phyloP scores from a whole-genome alignment of 2,113 vertebrate genomes.

The Gila orcuttii region DNA sequence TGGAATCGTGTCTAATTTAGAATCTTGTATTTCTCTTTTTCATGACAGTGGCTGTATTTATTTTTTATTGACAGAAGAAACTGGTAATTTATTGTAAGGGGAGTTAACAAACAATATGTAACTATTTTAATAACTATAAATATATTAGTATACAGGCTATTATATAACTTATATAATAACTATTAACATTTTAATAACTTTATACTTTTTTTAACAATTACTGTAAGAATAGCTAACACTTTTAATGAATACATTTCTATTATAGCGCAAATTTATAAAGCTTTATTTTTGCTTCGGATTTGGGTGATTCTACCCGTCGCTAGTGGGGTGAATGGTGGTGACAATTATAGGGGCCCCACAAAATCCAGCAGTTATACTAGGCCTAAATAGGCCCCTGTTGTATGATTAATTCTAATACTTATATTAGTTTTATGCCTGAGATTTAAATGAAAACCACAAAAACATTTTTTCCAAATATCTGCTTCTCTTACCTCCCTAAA shows the following conservation, averaged over 20 bases:
- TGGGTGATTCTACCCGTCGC: background rate
- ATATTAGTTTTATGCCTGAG: too few species aligned
- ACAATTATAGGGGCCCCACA: too few species aligned
- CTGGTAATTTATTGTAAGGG: background rate
- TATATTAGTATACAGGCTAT: too few species aligned
- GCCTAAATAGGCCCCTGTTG: too few species aligned
- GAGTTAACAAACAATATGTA: background rate
- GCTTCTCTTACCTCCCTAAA: too few species aligned
- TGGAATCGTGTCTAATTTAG: background rate
- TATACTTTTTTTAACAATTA: background rate
- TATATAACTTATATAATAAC: background rate
- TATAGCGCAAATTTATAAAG: background rate
- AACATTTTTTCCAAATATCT: too few species aligned
- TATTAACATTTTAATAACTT: too few species aligned
- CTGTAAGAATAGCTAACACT: background rate
- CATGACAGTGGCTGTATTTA: background rate
- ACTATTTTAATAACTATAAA: background rate
- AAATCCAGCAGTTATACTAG: too few species aligned
- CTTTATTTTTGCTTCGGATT: background rate
- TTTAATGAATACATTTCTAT: background rate
- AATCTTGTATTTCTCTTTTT: background rate
- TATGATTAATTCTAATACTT: too few species aligned
- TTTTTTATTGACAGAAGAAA: background rate
- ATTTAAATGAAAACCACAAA: too few species aligned
- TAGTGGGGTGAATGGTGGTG: too few species aligned